These are phyloP conservation scores for Lamprotornis superbus DNA, from an alignment of 2,113 vertebrate genomes.

Conservation along the genomic window DNA sequence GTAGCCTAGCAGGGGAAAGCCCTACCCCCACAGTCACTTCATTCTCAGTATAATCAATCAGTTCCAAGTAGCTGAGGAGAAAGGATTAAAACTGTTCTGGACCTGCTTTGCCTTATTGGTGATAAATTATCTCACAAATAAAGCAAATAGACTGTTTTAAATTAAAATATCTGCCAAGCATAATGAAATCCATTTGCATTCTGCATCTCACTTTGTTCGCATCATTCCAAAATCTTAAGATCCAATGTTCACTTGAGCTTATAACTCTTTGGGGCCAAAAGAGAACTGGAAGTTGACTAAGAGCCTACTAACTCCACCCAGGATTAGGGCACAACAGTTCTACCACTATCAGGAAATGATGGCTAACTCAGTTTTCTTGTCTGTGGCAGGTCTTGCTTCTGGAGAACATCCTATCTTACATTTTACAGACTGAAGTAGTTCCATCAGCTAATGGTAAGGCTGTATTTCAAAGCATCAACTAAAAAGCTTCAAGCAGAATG, in stretches of 20 bases:
- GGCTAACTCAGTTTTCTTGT: background rate
- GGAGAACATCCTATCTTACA: slow-evolving; percentile 74
- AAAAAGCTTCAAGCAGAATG: background rate
- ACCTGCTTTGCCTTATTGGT: background rate
- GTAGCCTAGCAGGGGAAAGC: background rate
- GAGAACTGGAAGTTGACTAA: background rate
- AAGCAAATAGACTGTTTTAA: background rate
- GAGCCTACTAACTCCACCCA: background rate
- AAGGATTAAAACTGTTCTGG: background rate
- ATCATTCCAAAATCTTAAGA: background rate
- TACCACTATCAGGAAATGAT: background rate
- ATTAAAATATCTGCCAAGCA: background rate
- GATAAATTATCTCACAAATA: background rate
- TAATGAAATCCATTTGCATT: background rate
- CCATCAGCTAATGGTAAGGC: slow-evolving; percentile 73
- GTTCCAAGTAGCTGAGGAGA: background rate
- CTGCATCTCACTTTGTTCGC: background rate
- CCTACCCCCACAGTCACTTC: background rate
- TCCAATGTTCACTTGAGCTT: background rate
- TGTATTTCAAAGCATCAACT: background rate
- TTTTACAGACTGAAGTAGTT: slow-evolving; percentile 72
- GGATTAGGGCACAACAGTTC: background rate
- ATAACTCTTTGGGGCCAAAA: background rate
- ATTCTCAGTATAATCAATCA: background rate
- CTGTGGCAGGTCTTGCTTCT: slow-evolving; percentile 62